phyloP scores from a whole-genome alignment of 2,888 invertebrate genomes.

The Chydorus sphaericus region DNA sequence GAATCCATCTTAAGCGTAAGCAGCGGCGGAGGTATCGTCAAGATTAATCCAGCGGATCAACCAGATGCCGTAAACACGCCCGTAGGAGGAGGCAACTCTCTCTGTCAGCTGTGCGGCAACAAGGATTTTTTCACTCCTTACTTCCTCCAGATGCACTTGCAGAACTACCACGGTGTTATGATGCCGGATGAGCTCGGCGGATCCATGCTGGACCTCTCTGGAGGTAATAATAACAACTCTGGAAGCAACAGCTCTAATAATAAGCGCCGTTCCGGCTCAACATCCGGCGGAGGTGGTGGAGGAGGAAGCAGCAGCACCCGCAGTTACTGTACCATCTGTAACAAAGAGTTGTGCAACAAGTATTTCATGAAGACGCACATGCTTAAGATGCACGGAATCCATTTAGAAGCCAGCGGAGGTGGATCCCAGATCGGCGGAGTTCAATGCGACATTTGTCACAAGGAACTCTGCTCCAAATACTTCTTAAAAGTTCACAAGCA shows the following conservation, averaged over 20 bases:
- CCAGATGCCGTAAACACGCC: neutral
- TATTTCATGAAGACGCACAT: slow-evolving; percentile 99
- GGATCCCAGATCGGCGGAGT: slow-evolving; percentile 85
- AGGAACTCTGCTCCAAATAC: slow-evolving; percentile 95
- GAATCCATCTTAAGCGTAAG: neutral
- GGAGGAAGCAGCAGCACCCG: slow-evolving; percentile 22
- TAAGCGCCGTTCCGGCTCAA: slow-evolving; percentile 16
- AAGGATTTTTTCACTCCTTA: slow-evolving; percentile 44
- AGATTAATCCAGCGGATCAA: slow-evolving; percentile 1
- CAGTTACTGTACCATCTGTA: slow-evolving; percentile 92
- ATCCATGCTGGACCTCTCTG: neutral
- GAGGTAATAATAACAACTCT: neutral
- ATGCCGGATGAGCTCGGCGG: no score
- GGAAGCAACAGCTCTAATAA: neutral
- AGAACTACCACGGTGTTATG: slow-evolving; percentile 44
- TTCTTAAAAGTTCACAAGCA: slow-evolving; percentile 94
- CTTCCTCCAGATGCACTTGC: slow-evolving; percentile 50
- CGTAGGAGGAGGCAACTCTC: slow-evolving; percentile 28
- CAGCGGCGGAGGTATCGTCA: slow-evolving; percentile 9
- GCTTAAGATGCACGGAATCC: slow-evolving; percentile 95
- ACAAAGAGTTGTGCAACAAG: slow-evolving; percentile 97
- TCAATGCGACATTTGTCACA: slow-evolving; percentile 93
- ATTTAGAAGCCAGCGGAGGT: slow-evolving; percentile 51
- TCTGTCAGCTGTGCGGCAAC: slow-evolving; percentile 42
- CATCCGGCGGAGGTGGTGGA: slow-evolving; percentile 18